Evolutionary conservation across 2,888 invertebrate species (phyloP).

Genomic region (Phania funesta): DNA sequence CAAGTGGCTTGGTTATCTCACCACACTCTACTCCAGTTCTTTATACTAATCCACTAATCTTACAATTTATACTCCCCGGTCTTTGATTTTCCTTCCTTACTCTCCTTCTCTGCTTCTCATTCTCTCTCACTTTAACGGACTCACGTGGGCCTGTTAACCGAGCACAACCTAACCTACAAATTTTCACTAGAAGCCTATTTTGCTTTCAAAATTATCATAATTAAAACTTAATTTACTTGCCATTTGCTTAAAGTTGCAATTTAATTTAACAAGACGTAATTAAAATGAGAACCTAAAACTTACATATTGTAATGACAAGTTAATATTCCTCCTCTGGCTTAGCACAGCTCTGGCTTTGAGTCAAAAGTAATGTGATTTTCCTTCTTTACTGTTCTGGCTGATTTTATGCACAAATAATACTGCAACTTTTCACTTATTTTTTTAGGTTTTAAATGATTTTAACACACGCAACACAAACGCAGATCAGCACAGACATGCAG

Average conservation of each 20-base stretch:
- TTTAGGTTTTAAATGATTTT: constrained; percentile 53
- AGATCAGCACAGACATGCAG: constrained; percentile 8
- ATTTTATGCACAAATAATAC: constrained; percentile 7
- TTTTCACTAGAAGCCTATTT: too few species aligned
- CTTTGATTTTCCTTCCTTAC: too few species aligned
- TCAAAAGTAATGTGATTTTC: constrained; percentile 35
- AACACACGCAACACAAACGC: constrained; percentile 56
- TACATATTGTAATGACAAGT: constrained; percentile 55
- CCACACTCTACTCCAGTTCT: too few species aligned
- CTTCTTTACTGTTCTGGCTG: constrained; percentile 4
- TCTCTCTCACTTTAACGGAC: too few species aligned
- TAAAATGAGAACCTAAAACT: constrained; percentile 13
- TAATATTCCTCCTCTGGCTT: constrained; percentile 16
- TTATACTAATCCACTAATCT: too few species aligned
- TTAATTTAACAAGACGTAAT: constrained; percentile 19
- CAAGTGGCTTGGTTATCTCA: too few species aligned
- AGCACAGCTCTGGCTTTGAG: not conserved
- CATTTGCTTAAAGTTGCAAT: not conserved
- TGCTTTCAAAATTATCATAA: not conserved
- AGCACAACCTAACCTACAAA: too few species aligned
- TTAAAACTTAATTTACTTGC: constrained; percentile 5
- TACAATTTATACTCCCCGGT: too few species aligned
- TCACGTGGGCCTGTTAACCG: too few species aligned
- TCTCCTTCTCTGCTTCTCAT: too few species aligned
- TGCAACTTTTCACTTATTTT: constrained; percentile 47